A percentile compares a stretch with the other conserved stretches of the same genome.
phyloP scores from a whole-genome alignment of 2,888 invertebrate species.

The Ceriagrion tenellum region DNA sequence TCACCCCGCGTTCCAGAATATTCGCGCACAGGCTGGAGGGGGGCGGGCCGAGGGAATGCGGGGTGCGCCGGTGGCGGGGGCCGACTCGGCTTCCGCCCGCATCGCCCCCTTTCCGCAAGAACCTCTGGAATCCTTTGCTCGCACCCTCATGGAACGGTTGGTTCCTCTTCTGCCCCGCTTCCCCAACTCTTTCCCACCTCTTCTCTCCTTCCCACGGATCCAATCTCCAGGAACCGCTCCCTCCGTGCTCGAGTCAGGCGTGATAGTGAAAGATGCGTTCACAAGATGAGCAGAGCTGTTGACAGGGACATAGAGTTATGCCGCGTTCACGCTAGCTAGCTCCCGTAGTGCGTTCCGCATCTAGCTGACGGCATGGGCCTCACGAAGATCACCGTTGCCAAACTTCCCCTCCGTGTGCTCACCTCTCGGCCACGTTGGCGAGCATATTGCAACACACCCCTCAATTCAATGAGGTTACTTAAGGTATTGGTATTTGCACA shows the following conservation, averaged over 20 bases:
- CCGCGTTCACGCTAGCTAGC: too few species aligned
- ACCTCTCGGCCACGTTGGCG: too few species aligned
- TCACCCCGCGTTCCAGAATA: constrained; percentile 10
- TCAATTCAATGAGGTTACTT: too few species aligned
- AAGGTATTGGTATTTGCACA: too few species aligned
- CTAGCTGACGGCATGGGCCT: too few species aligned
- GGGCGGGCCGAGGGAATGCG: not conserved
- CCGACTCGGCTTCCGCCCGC: not conserved
- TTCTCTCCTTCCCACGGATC: too few species aligned
- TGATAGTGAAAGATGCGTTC: not conserved
- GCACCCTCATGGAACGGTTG: not conserved
- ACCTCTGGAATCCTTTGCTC: not conserved
- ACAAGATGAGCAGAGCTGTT: not conserved
- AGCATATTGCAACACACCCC: too few species aligned
- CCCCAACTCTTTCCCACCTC: too few species aligned
- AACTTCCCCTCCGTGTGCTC: too few species aligned
- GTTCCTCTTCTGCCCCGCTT: not conserved
- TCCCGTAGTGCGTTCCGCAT: too few species aligned
- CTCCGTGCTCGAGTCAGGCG: not conserved
- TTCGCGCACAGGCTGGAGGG: not conserved
- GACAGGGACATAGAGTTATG: not conserved
- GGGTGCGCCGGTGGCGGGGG: not conserved
- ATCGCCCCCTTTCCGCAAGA: not conserved
- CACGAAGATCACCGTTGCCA: too few species aligned
- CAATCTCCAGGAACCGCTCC: not conserved